Base-by-base conservation (phyloP, 1,140 invertebrate species). In the Neuroterus valhalla region DNA sequence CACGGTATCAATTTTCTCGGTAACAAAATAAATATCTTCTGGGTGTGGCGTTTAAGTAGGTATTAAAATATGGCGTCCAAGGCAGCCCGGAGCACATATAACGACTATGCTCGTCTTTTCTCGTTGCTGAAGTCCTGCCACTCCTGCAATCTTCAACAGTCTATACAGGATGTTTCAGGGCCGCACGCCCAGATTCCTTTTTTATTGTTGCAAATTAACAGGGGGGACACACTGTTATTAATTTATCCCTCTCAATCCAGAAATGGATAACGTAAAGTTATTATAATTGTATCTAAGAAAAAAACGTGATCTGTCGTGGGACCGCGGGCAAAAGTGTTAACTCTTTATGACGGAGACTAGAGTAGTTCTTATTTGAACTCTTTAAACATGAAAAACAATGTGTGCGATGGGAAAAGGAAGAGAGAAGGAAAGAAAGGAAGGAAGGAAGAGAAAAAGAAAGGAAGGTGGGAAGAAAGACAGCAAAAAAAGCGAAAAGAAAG, bases 21-120 rank as follows among this genome's bases (percentile, higher is more conserved):
- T 83, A 85, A 85, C 84, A 82, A 85, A 85, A 83, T 83, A 85
- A 84, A 81, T 81, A 84, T 80, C 81, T 83, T 70, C 75, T 72
- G 76, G 81, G 83, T 82, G 79, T 81, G 72, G 76, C 82, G 83
- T 81, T 85, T 85, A 85, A 83, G 83, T 81, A 62, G 11, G 52
- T 62, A 85, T 85, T 85, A 85, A 85, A 85, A 84, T 85, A 85
- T 85, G 83, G 81, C 84, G 81, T 71, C 76, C 70, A n/a, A n/a
- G n/a, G n/a, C 31, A 81, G 77, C 74, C 81, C 67, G 43, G 70
- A 46, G 75, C 76, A 75, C 52, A 52, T 15, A 73, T 71, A 70
- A 71, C 73, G 78, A 73, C 71, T 74, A 44, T 46, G 42, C 48
- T 69, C 46, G 23, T 72, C 52, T 62, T 62, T 62, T 62, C 52